Base-by-base conservation (phyloP, 2,113 vertebrate genomes). In the Felis chaus region DNA sequence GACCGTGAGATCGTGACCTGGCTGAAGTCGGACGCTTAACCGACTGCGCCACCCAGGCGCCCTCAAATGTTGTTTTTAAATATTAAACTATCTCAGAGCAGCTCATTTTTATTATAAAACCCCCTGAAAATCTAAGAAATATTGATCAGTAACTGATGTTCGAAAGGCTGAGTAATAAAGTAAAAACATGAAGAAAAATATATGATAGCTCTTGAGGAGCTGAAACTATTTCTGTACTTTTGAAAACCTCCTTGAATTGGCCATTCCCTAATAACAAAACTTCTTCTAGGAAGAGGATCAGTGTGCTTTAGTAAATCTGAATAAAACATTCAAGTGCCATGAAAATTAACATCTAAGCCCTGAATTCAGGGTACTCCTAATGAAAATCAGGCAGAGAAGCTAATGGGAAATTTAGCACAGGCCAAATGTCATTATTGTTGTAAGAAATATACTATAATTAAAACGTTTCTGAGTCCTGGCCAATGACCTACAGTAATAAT, bases 401-500 rank as follows among this genome's bases (percentile, higher is more conserved):
- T 97, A 98, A 98, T 96, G 91, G 92, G 97, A 97, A 97, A 98
- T 98, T 97, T 97, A 98, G 92, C 97, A 97, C 55, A 97, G 97
- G 97, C 73, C 97, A 98, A 98, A 98, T 98, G 97, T 97, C 97
- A 98, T 97, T 96, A 98, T 91, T 97, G 71, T 97, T 96, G 61
- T 95, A 97, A 97, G 95, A 97, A 97, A 95, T 91, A 98, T 80
- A 97, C 94, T 85, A 78, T 97, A 97, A 97, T 98, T 97, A 98
- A 95, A 97, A 96, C 15, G 48, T 91, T 98, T 98, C 96, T 97
- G 96, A 94, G 94, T 96, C 89, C 71, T 91, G 97, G 93, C 88
- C 97, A 97, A 85, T 96, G 97, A 98, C 97, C 97, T 97, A 74
- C 6, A 81, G 84, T 98, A 98, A 97, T 97, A 97, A 98, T 97